phyloP scores from a whole-genome alignment of 2,888 invertebrate genomes.

The Copidosoma aretas region DNA sequence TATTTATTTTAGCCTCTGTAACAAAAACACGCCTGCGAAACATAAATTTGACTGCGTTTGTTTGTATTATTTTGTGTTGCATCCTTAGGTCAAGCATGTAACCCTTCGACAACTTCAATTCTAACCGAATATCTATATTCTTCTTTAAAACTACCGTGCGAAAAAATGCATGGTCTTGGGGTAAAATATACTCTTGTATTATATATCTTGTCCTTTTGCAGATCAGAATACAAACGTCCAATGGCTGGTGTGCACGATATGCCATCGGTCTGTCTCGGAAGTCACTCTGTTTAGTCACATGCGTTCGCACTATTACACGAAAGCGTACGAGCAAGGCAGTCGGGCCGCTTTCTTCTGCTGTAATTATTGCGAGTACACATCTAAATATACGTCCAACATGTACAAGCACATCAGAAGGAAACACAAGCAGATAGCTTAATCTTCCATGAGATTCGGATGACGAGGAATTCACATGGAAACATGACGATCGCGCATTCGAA shows the following conservation, averaged over 20 bases:
- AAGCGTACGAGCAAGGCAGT: constrained; percentile 8
- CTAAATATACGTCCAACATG: constrained; percentile 53
- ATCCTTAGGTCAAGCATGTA: no score
- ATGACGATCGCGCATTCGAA: no score
- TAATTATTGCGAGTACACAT: constrained; percentile 55
- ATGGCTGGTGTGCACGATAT: constrained; percentile 29
- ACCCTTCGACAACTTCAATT: no score
- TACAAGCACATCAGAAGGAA: constrained; percentile 53
- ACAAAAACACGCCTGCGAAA: no score
- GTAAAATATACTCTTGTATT: no score
- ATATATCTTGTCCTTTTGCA: no score
- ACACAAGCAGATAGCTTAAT: constrained; percentile 40
- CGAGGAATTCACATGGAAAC: background rate
- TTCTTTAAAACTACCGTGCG: no score
- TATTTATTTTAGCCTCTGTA: no score
- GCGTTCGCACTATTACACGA: constrained; percentile 30
- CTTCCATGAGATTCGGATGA: background rate
- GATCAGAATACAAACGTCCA: background rate
- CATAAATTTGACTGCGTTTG: no score
- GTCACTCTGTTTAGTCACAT: constrained; percentile 14
- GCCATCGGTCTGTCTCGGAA: constrained; percentile 27
- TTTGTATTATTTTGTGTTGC: no score
- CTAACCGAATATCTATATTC: no score
- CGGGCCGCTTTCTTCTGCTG: constrained; percentile 52
- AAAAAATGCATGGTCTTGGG: no score